phyloP scores from a whole-genome alignment of 2,888 invertebrate species.

The Polia nebulosa region DNA sequence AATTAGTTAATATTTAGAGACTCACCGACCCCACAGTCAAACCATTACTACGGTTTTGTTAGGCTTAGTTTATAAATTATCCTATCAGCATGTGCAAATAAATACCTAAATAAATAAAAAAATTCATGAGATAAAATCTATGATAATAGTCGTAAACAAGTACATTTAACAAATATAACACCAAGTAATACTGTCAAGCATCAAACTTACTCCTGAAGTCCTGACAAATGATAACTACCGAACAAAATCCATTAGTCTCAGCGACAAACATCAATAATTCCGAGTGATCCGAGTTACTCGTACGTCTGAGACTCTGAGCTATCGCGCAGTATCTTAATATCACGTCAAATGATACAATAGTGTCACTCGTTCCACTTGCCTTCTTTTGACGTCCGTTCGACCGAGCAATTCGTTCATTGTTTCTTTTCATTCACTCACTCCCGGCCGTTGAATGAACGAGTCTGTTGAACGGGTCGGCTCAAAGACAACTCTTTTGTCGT shows the following conservation, averaged over 20 bases:
- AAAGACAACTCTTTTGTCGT: constrained; percentile 80
- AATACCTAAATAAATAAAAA: no score
- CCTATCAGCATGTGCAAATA: no score
- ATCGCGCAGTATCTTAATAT: constrained; percentile 60
- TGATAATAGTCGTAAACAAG: no score
- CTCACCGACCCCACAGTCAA: no score
- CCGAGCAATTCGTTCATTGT: constrained; percentile 75
- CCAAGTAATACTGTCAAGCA: background rate
- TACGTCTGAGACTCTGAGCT: constrained; percentile 30
- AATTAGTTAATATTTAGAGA: no score
- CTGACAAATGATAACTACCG: constrained; percentile 36
- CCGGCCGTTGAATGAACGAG: constrained; percentile 70
- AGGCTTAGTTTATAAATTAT: no score
- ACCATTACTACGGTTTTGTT: no score
- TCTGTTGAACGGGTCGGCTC: constrained; percentile 74
- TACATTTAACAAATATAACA: background rate
- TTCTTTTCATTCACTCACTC: constrained; percentile 74
- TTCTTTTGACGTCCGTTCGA: constrained; percentile 67
- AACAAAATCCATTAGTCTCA: constrained; percentile 37
- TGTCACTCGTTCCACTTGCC: constrained; percentile 63
- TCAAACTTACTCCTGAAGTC: constrained; percentile 20
- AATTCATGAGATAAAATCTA: no score
- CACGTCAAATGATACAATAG: constrained; percentile 65
- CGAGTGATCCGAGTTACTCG: constrained; percentile 13
- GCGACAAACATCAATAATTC: constrained; percentile 42